phyloP scores from a whole-genome alignment of 2,888 invertebrate species.

The Miltochrista miniata region DNA sequence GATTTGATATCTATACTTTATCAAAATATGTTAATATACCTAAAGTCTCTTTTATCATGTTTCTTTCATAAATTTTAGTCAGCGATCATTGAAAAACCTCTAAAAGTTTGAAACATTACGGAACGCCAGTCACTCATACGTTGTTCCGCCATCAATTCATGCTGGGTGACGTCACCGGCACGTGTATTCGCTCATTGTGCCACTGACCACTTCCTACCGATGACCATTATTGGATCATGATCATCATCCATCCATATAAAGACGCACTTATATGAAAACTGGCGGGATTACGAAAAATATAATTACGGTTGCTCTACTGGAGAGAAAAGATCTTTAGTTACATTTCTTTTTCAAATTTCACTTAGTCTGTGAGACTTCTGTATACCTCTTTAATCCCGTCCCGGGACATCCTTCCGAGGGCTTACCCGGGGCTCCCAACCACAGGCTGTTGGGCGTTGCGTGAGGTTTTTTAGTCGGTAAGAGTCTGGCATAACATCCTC shows the following conservation, averaged over 20 bases:
- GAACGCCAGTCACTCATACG: conserved; percentile 12
- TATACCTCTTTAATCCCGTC: too few relatives aligned
- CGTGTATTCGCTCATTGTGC: conserved; percentile 39
- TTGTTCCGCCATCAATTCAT: conserved; percentile 13
- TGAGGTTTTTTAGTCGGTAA: too few relatives aligned
- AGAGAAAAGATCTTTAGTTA: background rate
- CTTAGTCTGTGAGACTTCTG: too few relatives aligned
- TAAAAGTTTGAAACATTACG: background rate
- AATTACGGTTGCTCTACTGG: background rate
- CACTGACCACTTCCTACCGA: conserved; percentile 40
- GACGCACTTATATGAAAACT: background rate
- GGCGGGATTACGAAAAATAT: background rate
- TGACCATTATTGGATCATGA: conserved; percentile 19
- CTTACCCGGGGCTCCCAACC: too few relatives aligned
- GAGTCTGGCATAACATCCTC: too few relatives aligned
- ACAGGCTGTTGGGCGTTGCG: too few relatives aligned
- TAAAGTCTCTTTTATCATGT: too few relatives aligned
- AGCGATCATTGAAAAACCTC: background rate
- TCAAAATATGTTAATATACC: too few relatives aligned
- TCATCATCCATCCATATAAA: conserved; percentile 7
- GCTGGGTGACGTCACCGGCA: conserved; percentile 35
- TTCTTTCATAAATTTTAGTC: too few relatives aligned
- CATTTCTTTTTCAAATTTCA: too few relatives aligned
- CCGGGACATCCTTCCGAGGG: too few relatives aligned
- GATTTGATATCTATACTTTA: too few relatives aligned